These are phyloP conservation scores for Luperina nickerlii DNA, from an alignment of 2,888 invertebrate species.

Conservation along the genomic window DNA sequence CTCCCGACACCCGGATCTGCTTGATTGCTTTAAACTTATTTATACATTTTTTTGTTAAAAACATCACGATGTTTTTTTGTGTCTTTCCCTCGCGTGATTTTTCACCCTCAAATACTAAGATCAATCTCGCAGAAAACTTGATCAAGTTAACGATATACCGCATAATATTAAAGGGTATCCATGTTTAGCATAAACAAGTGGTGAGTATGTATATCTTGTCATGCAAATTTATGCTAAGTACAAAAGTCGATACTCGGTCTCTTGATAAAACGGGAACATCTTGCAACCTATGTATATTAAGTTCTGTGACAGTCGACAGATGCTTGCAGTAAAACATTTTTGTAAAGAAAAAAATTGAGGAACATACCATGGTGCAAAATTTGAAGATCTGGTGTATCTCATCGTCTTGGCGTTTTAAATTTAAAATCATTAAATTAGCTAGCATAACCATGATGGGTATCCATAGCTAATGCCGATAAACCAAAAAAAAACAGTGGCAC, in stretches of 20 bases:
- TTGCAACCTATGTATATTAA: slow-evolving; percentile 60
- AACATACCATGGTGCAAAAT: background rate
- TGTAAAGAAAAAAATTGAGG: background rate
- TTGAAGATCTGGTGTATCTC: no score
- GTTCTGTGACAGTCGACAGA: slow-evolving; percentile 41
- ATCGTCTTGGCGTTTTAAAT: no score
- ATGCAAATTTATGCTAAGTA: slow-evolving; percentile 89
- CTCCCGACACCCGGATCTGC: no score
- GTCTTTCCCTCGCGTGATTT: background rate
- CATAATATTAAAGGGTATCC: slow-evolving; percentile 74
- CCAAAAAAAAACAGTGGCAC: no score
- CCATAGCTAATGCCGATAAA: background rate
- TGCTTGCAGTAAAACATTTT: slow-evolving; percentile 29
- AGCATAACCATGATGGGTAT: background rate
- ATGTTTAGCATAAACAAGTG: slow-evolving; percentile 79
- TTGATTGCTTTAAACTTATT: background rate
- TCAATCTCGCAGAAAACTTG: slow-evolving; percentile 60
- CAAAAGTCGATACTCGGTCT: slow-evolving; percentile 85
- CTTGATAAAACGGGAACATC: slow-evolving; percentile 64
- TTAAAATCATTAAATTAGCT: no score
- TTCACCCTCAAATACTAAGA: slow-evolving; percentile 35
- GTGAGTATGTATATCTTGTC: slow-evolving; percentile 76
- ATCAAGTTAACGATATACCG: slow-evolving; percentile 71
- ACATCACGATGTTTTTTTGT: background rate
- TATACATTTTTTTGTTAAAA: background rate